These are phyloP conservation scores for Heliconius hermathena DNA, from an alignment of 1,140 invertebrate species.

Conservation along the genomic window DNA sequence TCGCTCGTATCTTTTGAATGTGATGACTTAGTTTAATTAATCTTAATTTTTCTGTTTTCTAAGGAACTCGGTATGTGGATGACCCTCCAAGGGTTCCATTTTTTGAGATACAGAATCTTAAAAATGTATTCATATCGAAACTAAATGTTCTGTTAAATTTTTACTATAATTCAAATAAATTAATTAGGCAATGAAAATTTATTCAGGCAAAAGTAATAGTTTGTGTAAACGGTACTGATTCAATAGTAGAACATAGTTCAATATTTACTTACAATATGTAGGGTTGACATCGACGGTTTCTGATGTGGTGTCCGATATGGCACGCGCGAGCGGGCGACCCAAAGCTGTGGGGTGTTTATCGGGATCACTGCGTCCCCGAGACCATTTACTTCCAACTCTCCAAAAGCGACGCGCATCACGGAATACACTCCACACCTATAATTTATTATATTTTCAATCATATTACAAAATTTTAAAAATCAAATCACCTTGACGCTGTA, in stretches of 20 bases:
- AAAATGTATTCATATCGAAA: no score
- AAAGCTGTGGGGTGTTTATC: conserved; percentile 48
- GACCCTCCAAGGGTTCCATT: no score
- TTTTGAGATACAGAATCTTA: no score
- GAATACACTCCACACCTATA: conserved; percentile 86
- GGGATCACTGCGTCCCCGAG: conserved; percentile 53
- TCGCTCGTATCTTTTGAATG: no score
- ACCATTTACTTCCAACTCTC: conserved; percentile 85
- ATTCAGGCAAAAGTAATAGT: neutral
- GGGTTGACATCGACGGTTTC: conserved; percentile 43
- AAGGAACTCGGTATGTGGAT: no score
- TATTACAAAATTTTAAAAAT: no score
- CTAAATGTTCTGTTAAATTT: no score
- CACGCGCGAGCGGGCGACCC: conserved; percentile 56
- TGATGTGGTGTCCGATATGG: conserved; percentile 56
- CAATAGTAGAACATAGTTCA: neutral
- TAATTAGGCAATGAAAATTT: no score
- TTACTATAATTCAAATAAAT: no score
- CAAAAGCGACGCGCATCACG: conserved; percentile 86
- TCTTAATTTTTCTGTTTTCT: no score
- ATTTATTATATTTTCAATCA: conserved; percentile 10
- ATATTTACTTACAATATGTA: conserved; percentile 37
- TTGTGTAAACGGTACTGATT: neutral
- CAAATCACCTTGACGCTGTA: no score
- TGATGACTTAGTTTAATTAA: no score